Evolutionary conservation across 2,888 invertebrate genomes (phyloP).

Genomic region (Cyclophora albipunctata): DNA sequence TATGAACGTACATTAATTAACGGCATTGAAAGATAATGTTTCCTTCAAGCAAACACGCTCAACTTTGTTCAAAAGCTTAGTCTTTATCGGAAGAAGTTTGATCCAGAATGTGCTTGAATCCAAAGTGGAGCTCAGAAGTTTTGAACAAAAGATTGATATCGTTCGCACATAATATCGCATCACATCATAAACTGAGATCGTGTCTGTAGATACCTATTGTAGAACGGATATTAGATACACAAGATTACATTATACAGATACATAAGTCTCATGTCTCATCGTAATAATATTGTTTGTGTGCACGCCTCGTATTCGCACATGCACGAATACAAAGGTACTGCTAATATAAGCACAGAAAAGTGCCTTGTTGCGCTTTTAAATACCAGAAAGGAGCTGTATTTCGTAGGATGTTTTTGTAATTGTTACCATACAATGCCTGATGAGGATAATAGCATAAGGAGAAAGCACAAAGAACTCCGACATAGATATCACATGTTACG

Average conservation of each 20-base stretch:
- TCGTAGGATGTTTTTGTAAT: not conserved
- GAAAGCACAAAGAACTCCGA: not conserved
- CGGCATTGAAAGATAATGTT: conserved; percentile 12
- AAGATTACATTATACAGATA: no score
- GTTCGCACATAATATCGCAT: conserved; percentile 10
- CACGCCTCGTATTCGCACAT: no score
- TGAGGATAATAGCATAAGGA: no score
- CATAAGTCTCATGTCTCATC: no score
- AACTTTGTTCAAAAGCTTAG: conserved; percentile 17
- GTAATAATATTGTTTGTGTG: no score
- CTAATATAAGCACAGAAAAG: no score
- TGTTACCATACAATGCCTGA: no score
- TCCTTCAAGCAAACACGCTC: conserved; percentile 12
- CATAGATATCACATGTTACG: not conserved
- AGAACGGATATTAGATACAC: conserved; percentile 5
- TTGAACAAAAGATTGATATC: conserved; percentile 23
- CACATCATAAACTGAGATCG: conserved; percentile 15
- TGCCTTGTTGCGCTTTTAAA: no score
- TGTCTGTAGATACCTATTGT: conserved; percentile 5
- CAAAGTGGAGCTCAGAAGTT: conserved; percentile 16
- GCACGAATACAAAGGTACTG: no score
- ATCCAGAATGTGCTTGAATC: conserved; percentile 18
- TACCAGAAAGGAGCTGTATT: no score
- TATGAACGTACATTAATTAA: no score
- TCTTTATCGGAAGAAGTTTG: conserved; percentile 18